These are phyloP conservation scores for Phasia obesa DNA, from an alignment of 2,888 invertebrate genomes.

Conservation along the genomic window DNA sequence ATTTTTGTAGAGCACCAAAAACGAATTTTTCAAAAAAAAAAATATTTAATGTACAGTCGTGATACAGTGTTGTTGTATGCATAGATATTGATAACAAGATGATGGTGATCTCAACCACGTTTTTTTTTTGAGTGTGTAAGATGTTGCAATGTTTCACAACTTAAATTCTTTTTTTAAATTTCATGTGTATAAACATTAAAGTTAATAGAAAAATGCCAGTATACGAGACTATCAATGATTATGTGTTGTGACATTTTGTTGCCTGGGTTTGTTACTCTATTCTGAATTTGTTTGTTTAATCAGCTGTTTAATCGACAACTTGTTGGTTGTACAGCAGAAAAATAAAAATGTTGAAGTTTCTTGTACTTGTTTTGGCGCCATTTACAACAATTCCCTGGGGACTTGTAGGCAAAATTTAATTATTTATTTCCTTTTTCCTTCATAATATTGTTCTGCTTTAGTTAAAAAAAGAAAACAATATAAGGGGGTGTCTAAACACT, in stretches of 20 bases:
- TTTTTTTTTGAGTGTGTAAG: too few species aligned
- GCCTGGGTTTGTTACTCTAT: background rate
- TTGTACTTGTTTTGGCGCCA: conserved; percentile 60
- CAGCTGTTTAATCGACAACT: conserved; percentile 58
- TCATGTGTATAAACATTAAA: background rate
- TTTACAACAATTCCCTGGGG: conserved; percentile 50
- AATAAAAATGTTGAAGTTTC: background rate
- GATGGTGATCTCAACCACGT: too few species aligned
- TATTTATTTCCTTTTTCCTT: conserved; percentile 39
- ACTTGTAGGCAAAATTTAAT: conserved; percentile 31
- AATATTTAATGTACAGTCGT: too few species aligned
- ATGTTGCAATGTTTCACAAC: too few species aligned
- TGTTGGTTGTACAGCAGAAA: conserved; percentile 9
- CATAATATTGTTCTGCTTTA: conserved; percentile 18
- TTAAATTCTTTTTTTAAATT: background rate
- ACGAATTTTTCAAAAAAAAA: too few species aligned
- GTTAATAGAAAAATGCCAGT: background rate
- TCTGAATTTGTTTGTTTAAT: conserved; percentile 2
- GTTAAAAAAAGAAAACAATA: background rate
- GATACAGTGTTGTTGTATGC: too few species aligned
- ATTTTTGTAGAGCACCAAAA: too few species aligned
- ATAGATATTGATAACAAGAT: too few species aligned
- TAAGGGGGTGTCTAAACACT: conserved; percentile 3
- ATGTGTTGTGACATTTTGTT: background rate
- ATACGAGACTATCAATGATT: conserved; percentile 23